Conservation (phyloP, 1,140 invertebrate genomes). For the Lucilia cuprina region DNA sequence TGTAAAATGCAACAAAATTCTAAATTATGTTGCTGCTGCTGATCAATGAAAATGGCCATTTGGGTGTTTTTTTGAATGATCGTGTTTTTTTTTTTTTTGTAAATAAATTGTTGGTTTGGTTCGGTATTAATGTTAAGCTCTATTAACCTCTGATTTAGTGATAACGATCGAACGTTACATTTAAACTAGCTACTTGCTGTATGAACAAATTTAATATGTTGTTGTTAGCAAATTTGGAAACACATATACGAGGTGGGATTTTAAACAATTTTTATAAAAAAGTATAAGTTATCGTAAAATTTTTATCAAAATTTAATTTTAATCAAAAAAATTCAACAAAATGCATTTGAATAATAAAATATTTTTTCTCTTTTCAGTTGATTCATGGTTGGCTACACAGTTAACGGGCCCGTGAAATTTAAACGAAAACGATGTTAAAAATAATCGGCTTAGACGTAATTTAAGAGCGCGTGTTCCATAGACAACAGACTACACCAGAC, state of each 20-base stretch:
- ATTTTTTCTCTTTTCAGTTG: too few relatives aligned
- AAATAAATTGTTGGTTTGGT: not conserved
- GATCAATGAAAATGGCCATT: not conserved
- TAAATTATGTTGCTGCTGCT: not conserved
- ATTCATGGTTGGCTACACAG: too few relatives aligned
- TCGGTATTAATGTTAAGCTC: constrained; percentile 33
- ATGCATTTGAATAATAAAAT: too few relatives aligned
- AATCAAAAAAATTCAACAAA: too few relatives aligned
- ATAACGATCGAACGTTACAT: constrained; percentile 41
- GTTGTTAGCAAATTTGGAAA: not conserved
- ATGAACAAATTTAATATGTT: not conserved
- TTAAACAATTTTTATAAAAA: too few relatives aligned
- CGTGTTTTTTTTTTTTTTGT: not conserved
- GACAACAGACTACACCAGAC: too few relatives aligned
- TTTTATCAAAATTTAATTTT: too few relatives aligned
- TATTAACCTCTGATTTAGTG: constrained; percentile 44
- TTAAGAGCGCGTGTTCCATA: too few relatives aligned
- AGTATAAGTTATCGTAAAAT: too few relatives aligned
- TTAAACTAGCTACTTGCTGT: constrained; percentile 30
- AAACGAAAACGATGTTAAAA: too few relatives aligned
- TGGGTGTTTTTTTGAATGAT: not conserved
- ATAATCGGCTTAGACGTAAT: too few relatives aligned
- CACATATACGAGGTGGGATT: not conserved
- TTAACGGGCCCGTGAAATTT: too few relatives aligned
- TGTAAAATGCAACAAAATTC: not conserved